Conservation (phyloP, 2,888 invertebrate genomes). For the Microplitis deprimator region DNA sequence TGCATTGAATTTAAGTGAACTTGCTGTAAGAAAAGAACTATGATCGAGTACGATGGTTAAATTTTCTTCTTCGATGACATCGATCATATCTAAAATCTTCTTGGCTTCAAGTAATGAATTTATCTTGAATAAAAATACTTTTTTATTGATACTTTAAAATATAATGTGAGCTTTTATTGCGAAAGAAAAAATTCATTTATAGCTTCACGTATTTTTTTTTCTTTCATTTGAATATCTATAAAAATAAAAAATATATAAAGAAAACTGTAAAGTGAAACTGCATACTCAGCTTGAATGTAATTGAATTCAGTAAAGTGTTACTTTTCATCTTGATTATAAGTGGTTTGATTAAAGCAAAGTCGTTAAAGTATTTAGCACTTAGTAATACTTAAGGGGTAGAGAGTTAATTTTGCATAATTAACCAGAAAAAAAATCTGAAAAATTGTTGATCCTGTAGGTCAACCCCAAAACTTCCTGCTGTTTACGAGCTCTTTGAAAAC, state of each 20-base stretch:
- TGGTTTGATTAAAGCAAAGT: background rate
- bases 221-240: background rate
- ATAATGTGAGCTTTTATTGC: background rate
- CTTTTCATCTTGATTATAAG: background rate
- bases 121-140: background rate
- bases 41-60: conserved; percentile 27
- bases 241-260: background rate
- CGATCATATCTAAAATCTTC: conserved; percentile 4
- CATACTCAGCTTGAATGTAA: background rate
- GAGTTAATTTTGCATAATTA: background rate
- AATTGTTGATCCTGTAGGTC: no score
- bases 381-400: background rate
- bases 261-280: background rate
- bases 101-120: background rate
- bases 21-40: conserved; percentile 25
- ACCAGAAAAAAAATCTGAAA: no score
- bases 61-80: conserved; percentile 33
- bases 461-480: no score
- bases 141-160: background rate
- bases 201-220: background rate
- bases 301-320: background rate
- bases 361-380: background rate
- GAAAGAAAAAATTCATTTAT: background rate
- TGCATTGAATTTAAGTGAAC: conserved; percentile 26
- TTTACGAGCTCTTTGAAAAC: no score